Percentiles rank a stretch among this genome's conserved stretches.
phyloP scores from a whole-genome alignment of 37 sponge, comb jelly and placozoan species.

The Sycon ciliatum region DNA sequence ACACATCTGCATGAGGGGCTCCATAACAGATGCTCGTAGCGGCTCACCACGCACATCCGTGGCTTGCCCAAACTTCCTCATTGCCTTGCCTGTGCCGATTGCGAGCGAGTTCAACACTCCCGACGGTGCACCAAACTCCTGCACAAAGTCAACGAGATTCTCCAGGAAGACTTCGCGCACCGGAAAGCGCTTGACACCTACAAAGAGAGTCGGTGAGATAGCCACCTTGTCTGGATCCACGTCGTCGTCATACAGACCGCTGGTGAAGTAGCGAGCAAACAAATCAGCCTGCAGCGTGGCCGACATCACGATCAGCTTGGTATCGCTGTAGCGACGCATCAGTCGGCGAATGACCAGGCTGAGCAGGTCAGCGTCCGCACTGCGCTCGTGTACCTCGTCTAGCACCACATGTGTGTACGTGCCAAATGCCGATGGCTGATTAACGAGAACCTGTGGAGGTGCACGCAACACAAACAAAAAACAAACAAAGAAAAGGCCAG shows the following conservation, averaged over 20 bases:
- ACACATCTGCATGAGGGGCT: slow-evolving; percentile 3
- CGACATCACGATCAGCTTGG: slow-evolving; percentile 62
- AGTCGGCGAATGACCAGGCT: slow-evolving; percentile 50
- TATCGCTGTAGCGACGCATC: background rate
- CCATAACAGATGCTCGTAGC: too few relatives aligned
- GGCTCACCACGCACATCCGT: too few relatives aligned
- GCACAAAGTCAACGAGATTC: background rate
- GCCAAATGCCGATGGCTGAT: slow-evolving; percentile 12
- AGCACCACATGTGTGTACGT: slow-evolving; percentile 59
- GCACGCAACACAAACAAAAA: too few relatives aligned
- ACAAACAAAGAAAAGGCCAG: too few relatives aligned
- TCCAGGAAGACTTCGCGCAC: slow-evolving; percentile 45
- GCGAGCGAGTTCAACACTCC: too few relatives aligned
- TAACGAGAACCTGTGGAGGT: too few relatives aligned
- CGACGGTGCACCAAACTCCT: too few relatives aligned
- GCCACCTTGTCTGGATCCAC: too few relatives aligned
- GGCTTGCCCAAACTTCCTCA: too few relatives aligned
- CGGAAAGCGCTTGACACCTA: slow-evolving; percentile 40
- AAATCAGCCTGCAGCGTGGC: slow-evolving; percentile 57
- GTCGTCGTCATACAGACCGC: slow-evolving; percentile 5
- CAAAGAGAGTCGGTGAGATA: slow-evolving; percentile 47
- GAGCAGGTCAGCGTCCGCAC: slow-evolving; percentile 46
- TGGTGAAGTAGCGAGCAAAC: slow-evolving; percentile 41
- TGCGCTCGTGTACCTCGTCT: slow-evolving; percentile 65
- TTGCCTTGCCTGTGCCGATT: too few relatives aligned